phyloP scores from a whole-genome alignment of 2,888 invertebrate genomes.

The Melinaea menophilus region DNA sequence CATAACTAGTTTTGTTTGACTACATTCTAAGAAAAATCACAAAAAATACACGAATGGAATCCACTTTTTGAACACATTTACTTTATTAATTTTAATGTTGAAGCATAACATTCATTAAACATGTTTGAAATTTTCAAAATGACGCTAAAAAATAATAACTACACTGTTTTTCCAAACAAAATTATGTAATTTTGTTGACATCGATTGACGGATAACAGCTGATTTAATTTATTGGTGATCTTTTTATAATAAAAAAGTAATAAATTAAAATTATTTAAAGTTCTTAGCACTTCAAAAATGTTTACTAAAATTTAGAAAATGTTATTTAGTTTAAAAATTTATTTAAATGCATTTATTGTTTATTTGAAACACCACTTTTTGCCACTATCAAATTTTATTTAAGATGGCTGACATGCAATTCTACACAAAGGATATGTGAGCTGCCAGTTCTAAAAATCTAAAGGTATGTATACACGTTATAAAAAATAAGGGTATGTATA shows the following conservation, averaged over 20 bases:
- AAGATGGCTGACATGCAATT: conserved; percentile 63
- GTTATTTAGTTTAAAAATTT: conserved; percentile 14
- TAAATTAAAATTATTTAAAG: conserved; percentile 21
- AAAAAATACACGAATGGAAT: conserved; percentile 51
- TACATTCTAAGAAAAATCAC: conserved; percentile 69
- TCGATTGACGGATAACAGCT: conserved; percentile 79
- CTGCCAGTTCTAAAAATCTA: conserved; percentile 52
- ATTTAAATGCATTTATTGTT: conserved; percentile 49
- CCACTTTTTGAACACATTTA: conserved; percentile 51
- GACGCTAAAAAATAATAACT: conserved; percentile 68
- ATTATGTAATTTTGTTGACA: conserved; percentile 80
- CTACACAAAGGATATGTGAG: conserved; percentile 33
- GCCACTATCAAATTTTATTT: conserved; percentile 61
- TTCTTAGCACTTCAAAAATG: conserved; percentile 21
- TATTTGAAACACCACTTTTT: conserved; percentile 63
- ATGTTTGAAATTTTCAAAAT: conserved; percentile 68
- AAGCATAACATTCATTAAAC: conserved; percentile 57
- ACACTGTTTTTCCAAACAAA: conserved; percentile 78
- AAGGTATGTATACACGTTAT: conserved; percentile 1
- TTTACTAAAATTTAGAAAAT: conserved; percentile 29
- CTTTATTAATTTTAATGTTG: conserved; percentile 61
- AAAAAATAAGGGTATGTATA: not conserved
- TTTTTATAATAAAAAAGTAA: conserved; percentile 52
- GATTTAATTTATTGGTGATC: conserved; percentile 74
- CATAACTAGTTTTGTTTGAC: conserved; percentile 63